Evolutionary conservation across 2,113 vertebrate species (phyloP), one percentile per base, ranked within the genome.

Genomic region (Tachycineta bicolor): DNA sequence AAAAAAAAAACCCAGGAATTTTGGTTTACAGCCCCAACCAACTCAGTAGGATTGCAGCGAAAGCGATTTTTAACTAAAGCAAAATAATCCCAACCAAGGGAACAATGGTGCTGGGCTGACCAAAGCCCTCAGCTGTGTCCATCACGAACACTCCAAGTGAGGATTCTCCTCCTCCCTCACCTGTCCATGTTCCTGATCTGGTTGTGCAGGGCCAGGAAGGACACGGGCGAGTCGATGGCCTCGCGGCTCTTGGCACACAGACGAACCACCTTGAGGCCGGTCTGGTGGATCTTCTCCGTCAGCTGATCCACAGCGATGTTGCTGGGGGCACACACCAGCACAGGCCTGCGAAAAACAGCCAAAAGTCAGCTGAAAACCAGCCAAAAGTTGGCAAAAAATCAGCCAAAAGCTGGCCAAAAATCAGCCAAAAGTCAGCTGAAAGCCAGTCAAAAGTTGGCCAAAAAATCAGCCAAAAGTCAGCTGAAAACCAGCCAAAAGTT

Each of bases 131-230:
- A 31, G 43, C 2, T 14, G 62, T 3, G 26, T 1, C 59, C 71
- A 49, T 0, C 52, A 20, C 1, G 5, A 34, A 8, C 6, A 12
- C 14, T 3, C 0, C 3, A 5, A 5, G 0, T 1, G 33, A 8
- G 47, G 1, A 4, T 37, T 52, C 3, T 1, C 8, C 3, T 1
- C 6, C 1, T 3, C n/a, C 4, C 98, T 87, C 64, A 99, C 99
- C 99, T 99, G 95, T 99, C 99, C 99, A 99, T 99, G 97, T 99
- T 99, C 90, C 99, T 98, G 97, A 99, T 99, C 98, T 99, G 99
- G 94, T 99, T 99, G 96, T 99, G 99, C 92, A 99, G 94, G 1
- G 99, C 99, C 96, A 99, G 94, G 97, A 99, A 99, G 31, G 99
- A 99, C 26, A 99, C 99, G 0, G 99, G 99, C 0, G 99, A 99